phyloP scores from a whole-genome alignment of 2,797 vertebrate genomes.

The Tachyglossus aculeatus region DNA sequence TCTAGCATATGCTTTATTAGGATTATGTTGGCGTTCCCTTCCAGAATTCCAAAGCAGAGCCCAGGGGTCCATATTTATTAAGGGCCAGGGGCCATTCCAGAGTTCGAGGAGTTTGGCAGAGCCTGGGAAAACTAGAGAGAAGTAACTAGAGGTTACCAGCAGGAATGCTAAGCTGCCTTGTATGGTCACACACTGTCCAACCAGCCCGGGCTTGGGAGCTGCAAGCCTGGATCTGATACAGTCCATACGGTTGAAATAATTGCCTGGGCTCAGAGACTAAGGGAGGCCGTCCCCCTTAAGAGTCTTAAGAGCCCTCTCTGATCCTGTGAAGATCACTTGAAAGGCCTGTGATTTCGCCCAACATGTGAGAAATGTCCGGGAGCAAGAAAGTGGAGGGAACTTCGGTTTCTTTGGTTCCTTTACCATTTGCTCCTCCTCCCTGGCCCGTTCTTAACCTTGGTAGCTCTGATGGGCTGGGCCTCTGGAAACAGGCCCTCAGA shows the following conservation, averaged over 20 bases:
- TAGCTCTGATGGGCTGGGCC: constrained; percentile 37
- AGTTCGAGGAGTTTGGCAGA: constrained; percentile 74
- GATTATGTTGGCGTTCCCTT: constrained; percentile 46
- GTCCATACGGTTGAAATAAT: too few species aligned
- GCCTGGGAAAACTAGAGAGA: constrained; percentile 69
- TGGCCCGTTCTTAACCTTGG: constrained; percentile 33
- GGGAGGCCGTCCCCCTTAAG: too few species aligned
- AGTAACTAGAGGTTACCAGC: constrained; percentile 77
- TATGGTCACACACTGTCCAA: constrained; percentile 78
- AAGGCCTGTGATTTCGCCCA: too few species aligned
- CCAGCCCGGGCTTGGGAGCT: constrained; percentile 44
- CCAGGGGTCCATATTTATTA: constrained; percentile 67
- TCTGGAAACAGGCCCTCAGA: constrained; percentile 32
- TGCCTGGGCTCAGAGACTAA: too few species aligned
- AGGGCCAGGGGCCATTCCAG: constrained; percentile 74
- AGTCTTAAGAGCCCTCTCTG: too few species aligned
- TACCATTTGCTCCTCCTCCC: constrained; percentile 31
- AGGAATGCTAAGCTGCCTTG: constrained; percentile 82
- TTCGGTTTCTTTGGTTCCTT: constrained; percentile 27
- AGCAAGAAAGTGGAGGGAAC: constrained; percentile 6
- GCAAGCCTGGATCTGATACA: constrained; percentile 40
- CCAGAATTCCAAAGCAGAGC: constrained; percentile 51
- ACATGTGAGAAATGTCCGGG: too few species aligned
- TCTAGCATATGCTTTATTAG: constrained; percentile 30
- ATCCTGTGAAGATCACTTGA: too few species aligned